Conservation (phyloP, 35 echinoderm and acorn worm species). For the Stichopus chloronotus region DNA sequence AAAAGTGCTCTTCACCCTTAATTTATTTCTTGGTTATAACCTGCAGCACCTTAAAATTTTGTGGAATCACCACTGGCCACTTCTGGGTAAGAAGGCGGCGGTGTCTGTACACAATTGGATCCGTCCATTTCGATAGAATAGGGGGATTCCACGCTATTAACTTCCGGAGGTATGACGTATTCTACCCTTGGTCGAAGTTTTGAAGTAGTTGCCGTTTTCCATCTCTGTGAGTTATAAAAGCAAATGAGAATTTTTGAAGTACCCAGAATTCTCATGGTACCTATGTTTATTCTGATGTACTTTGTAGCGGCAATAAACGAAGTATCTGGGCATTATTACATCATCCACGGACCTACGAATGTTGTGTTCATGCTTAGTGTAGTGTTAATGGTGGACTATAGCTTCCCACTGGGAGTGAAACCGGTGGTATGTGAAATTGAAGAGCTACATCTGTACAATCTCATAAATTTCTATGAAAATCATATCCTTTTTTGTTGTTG, state of each 20-base stretch:
- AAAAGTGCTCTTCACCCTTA: background rate
- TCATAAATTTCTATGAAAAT: background rate
- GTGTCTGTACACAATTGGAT: background rate
- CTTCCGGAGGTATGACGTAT: background rate
- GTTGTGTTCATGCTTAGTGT: background rate
- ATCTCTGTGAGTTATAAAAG: constrained; percentile 5
- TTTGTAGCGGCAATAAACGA: background rate
- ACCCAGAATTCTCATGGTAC: too few species aligned
- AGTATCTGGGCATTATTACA: background rate
- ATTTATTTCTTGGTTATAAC: background rate
- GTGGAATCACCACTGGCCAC: background rate
- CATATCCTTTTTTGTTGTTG: background rate
- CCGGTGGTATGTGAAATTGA: too few species aligned
- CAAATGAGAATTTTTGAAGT: too few species aligned
- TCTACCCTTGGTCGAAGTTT: background rate
- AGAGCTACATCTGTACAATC: too few species aligned
- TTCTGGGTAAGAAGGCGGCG: constrained; percentile 39
- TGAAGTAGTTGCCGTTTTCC: constrained; percentile 19
- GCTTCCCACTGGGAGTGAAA: too few species aligned
- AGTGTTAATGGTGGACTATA: background rate
- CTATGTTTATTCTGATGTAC: background rate
- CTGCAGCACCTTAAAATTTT: constrained; percentile 4
- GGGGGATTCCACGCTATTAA: background rate
- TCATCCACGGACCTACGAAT: background rate
- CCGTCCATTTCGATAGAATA: background rate